Conservation (phyloP, 1,140 invertebrate genomes). For the Sweltsa coloradensis region DNA sequence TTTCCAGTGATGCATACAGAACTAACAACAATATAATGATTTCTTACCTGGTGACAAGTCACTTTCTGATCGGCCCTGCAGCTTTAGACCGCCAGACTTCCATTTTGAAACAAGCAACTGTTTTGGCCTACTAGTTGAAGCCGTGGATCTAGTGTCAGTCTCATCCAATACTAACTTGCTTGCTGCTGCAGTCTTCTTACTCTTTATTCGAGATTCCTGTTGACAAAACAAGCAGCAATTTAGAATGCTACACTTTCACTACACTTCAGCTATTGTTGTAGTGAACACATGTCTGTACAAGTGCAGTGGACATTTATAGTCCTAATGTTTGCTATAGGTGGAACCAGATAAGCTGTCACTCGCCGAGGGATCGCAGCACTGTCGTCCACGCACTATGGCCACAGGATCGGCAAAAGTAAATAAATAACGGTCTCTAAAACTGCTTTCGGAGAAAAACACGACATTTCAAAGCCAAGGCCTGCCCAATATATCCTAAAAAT, state of each 20-base stretch:
- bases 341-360: no score
- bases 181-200: conserved; percentile 12
- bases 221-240: background rate
- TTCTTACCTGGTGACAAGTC: conserved; percentile 48
- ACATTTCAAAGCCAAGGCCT: no score
- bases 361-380: no score
- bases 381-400: no score
- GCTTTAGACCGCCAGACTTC: conserved; percentile 52
- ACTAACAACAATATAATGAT: no score
- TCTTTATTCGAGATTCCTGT: conserved; percentile 16
- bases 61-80: conserved; percentile 50
- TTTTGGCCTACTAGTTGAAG: conserved; percentile 27
- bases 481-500: no score
- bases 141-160: conserved; percentile 23
- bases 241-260: background rate
- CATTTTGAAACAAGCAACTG: conserved; percentile 54
- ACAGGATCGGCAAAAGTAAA: no score
- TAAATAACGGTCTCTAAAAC: no score
- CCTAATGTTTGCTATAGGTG: no score
- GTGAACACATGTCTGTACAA: conserved; percentile 8
- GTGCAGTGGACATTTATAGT: conserved; percentile 6
- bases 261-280: background rate
- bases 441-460: no score
- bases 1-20: background rate
- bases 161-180: conserved; percentile 21